Conservation (phyloP, 2,888 invertebrate species). For the Ornithoptera alexandrae region DNA sequence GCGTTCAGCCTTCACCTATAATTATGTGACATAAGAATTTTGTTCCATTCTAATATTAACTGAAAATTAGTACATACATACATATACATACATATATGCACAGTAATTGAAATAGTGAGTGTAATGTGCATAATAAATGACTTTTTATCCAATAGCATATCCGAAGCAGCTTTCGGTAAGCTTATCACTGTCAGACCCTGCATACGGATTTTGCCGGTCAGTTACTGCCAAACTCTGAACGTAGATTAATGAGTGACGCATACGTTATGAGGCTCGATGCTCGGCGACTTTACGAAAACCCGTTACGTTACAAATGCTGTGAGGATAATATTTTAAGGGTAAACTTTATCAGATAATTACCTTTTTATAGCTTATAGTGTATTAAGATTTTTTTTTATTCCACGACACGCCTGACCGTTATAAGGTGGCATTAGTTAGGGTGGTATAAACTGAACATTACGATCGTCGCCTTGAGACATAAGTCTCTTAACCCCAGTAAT, state of each 20-base stretch:
- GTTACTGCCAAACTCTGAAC: slow-evolving; percentile 43
- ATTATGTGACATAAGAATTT: not conserved
- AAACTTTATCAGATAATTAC: not conserved
- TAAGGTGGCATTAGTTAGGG: no score
- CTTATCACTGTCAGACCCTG: slow-evolving; percentile 61
- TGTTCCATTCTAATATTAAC: not conserved
- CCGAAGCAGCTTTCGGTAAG: slow-evolving; percentile 64
- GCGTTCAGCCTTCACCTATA: slow-evolving; percentile 17
- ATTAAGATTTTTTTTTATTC: no score
- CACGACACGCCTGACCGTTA: no score
- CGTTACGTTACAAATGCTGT: not conserved
- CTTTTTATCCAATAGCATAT: slow-evolving; percentile 1
- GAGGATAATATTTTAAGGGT: not conserved
- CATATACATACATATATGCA: not conserved
- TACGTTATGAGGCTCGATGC: slow-evolving; percentile 29
- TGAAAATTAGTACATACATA: not conserved
- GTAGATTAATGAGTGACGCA: slow-evolving; percentile 63
- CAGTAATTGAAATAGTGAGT: not conserved
- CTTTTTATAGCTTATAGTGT: no score
- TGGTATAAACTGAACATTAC: no score
- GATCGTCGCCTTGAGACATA: no score
- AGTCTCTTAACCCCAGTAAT: no score
- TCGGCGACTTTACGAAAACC: slow-evolving; percentile 11
- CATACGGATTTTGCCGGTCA: slow-evolving; percentile 56
- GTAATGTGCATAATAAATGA: not conserved